A percentile compares a stretch with the other conserved stretches of the same genome.
These are phyloP conservation scores for Monodelphis domestica DNA, from an alignment of 2,797 vertebrate genomes.

Conservation along the genomic window DNA sequence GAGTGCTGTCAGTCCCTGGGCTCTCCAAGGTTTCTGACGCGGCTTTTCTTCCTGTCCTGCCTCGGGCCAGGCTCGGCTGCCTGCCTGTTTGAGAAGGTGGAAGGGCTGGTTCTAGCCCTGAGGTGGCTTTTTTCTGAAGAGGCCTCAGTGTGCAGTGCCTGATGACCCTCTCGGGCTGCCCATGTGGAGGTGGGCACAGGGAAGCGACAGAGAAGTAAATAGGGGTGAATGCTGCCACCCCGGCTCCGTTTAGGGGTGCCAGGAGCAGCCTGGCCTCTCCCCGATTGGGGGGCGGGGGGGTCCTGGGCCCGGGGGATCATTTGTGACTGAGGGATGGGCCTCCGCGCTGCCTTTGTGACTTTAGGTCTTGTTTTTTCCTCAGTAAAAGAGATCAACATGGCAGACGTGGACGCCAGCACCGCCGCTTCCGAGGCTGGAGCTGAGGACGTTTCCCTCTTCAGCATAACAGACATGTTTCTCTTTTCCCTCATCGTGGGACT, in stretches of 20 bases:
- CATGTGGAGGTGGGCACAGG: neutral
- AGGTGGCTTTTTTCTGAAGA: neutral
- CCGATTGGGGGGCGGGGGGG: neutral
- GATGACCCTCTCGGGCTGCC: neutral
- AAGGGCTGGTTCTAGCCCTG: neutral
- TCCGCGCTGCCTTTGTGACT: neutral
- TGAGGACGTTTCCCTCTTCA: conserved; percentile 88
- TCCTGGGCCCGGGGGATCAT: neutral
- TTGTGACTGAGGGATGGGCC: neutral
- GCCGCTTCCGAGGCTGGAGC: conserved; percentile 69
- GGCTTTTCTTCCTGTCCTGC: neutral
- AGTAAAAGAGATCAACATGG: conserved; percentile 79
- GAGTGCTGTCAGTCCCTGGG: too few species aligned
- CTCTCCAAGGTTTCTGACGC: neutral
- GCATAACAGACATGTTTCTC: conserved; percentile 92
- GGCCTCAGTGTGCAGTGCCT: neutral
- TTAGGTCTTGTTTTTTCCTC: neutral
- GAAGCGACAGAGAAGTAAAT: neutral
- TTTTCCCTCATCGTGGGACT: conserved; percentile 91
- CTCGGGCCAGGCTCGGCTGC: neutral
- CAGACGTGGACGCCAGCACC: conserved; percentile 75
- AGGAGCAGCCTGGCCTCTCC: neutral
- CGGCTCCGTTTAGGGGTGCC: neutral
- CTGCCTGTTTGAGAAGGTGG: neutral
- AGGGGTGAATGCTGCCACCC: fast-evolving